Conservation (phyloP, 2,797 vertebrate genomes). For the Phyllotis vaccarum region DNA sequence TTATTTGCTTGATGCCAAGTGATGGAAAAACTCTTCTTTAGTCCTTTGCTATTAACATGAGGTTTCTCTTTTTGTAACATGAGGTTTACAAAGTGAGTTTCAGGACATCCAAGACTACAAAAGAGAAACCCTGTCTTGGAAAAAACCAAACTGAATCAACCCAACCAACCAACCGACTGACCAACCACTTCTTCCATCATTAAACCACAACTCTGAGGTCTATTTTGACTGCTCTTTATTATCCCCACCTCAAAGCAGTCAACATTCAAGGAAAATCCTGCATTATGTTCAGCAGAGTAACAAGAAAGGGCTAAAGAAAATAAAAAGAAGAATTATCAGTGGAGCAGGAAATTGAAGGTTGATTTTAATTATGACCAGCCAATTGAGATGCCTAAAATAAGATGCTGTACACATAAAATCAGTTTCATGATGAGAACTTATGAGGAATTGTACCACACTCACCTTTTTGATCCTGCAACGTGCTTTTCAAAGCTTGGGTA, state of each 20-base stretch:
- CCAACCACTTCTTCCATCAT: not conserved
- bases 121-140: not conserved
- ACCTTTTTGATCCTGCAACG: slow-evolving; percentile 6
- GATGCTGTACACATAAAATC: not conserved
- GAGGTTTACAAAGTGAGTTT: not conserved
- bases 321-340: too few species aligned
- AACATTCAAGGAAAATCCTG: not conserved
- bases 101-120: not conserved
- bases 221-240: not conserved
- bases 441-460: not conserved
- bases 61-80: too few species aligned
- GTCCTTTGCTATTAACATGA: too few species aligned
- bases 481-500: not conserved
- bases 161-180: not conserved
- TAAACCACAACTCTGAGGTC: not conserved
- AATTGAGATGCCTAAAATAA: not conserved
- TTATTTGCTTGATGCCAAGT: too few species aligned
- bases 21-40: too few species aligned
- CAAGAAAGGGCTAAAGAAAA: not conserved
- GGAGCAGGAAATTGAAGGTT: not conserved
- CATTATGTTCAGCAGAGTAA: not conserved
- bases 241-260: not conserved
- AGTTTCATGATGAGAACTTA: not conserved
- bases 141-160: not conserved
- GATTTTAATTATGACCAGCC: not conserved